These are phyloP conservation scores for Acropora yongei DNA, from an alignment of 64 coral and sea anemone genomes.

Conservation along the genomic window DNA sequence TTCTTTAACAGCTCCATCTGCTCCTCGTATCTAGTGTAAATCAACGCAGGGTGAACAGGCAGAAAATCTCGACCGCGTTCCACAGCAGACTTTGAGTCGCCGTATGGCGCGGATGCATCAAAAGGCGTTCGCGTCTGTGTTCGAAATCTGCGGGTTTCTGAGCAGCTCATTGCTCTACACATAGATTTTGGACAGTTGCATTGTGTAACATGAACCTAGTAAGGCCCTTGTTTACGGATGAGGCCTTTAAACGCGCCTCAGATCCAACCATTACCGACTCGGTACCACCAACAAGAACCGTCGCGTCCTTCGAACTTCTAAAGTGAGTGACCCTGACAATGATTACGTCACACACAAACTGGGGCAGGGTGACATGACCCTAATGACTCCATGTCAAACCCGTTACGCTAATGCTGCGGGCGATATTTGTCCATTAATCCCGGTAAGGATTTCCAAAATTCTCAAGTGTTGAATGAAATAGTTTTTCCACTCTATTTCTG, in stretches of 20 bases:
- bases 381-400: not conserved
- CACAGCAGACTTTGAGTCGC: not conserved
- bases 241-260: not conserved
- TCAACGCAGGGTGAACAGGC: not conserved
- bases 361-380: not conserved
- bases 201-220: not conserved
- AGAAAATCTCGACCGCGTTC: not conserved
- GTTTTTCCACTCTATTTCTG: too few species aligned
- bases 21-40: constrained; percentile 68
- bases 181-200: not conserved
- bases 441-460: too few species aligned
- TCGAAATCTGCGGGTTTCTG: not conserved
- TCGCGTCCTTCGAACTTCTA: not conserved
- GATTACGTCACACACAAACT: not conserved
- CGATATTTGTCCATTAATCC: too few species aligned
- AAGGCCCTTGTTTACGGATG: not conserved
- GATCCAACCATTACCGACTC: too few species aligned
- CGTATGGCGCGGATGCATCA: not conserved
- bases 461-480: too few species aligned
- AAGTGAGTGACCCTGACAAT: not conserved
- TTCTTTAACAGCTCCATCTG: constrained; percentile 97
- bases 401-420: not conserved
- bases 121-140: not conserved
- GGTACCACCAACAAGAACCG: not conserved
- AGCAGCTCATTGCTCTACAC: not conserved